These are phyloP conservation scores for Zaprionus ghesquierei DNA, from an alignment of 1,140 invertebrate genomes.

Conservation along the genomic window DNA sequence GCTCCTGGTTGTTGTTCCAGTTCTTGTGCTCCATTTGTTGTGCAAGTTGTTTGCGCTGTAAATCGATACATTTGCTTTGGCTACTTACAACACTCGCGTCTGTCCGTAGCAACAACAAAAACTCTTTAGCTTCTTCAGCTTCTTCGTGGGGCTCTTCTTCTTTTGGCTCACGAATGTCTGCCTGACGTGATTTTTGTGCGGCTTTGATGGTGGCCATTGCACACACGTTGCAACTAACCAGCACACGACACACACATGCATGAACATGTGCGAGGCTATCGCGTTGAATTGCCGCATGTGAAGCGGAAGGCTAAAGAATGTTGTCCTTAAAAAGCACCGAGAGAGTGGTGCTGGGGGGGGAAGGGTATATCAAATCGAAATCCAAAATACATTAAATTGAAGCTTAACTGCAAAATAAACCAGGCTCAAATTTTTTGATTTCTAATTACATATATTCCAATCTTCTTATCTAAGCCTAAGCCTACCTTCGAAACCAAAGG, in stretches of 20 bases:
- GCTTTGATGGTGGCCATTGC: slow-evolving; percentile 73
- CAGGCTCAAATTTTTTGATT: too few relatives aligned
- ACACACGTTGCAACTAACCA: slow-evolving; percentile 43
- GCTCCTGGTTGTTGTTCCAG: slow-evolving; percentile 42
- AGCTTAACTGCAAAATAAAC: too few relatives aligned
- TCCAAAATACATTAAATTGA: too few relatives aligned
- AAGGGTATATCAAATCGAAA: too few relatives aligned
- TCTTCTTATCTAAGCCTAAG: too few relatives aligned
- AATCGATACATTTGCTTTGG: slow-evolving; percentile 76
- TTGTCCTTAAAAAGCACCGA: too few relatives aligned
- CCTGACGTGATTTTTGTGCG: slow-evolving; percentile 66
- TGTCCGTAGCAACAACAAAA: slow-evolving; percentile 34
- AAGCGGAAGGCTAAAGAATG: too few relatives aligned
- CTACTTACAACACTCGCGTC: slow-evolving; percentile 54
- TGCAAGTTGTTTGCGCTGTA: slow-evolving; percentile 73
- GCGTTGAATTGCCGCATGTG: neutral
- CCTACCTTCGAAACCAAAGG: too few relatives aligned
- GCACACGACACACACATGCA: neutral
- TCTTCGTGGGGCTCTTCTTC: slow-evolving; percentile 29
- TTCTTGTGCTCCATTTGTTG: slow-evolving; percentile 67
- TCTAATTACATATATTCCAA: too few relatives aligned
- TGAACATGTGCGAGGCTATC: neutral
- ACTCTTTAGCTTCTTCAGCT: neutral
- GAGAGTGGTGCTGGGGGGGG: too few relatives aligned
- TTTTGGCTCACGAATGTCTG: slow-evolving; percentile 41